A percentile compares a stretch with the other conserved stretches of the same genome.
phyloP scores from a whole-genome alignment of 2,888 invertebrate genomes.

The Metacarcinus magister region DNA sequence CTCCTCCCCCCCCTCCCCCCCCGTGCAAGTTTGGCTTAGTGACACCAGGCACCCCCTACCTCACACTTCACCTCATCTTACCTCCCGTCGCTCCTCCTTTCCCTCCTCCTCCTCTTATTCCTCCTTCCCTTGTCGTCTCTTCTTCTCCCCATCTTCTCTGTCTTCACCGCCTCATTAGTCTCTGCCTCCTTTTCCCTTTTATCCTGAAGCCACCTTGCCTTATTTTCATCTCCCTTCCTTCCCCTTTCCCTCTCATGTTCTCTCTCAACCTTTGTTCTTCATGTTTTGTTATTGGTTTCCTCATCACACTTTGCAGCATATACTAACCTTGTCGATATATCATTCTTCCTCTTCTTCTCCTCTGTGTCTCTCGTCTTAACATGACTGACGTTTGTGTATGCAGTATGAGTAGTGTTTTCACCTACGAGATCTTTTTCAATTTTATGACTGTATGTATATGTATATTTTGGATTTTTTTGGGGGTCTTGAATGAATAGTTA shows the following conservation, averaged over 20 bases:
- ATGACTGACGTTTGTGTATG: background rate
- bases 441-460: background rate
- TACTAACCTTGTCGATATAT: background rate
- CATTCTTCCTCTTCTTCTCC: background rate
- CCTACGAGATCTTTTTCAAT: background rate
- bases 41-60: background rate
- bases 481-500: too few relatives aligned
- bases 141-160: background rate
- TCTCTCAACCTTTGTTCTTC: slow-evolving; percentile 50
- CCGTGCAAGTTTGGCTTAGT: background rate
- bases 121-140: slow-evolving; percentile 23
- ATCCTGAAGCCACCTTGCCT: slow-evolving; percentile 46
- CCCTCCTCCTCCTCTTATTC: background rate
- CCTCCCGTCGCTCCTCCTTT: background rate
- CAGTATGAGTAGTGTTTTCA: background rate
- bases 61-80: background rate
- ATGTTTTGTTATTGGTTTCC: slow-evolving; percentile 30
- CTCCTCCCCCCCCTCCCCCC: background rate
- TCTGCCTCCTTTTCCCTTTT: slow-evolving; percentile 52
- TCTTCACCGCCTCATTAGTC: slow-evolving; percentile 33
- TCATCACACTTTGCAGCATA: background rate
- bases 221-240: slow-evolving; percentile 2
- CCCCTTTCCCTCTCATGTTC: slow-evolving; percentile 50
- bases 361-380: background rate
- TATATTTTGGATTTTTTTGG: too few relatives aligned